A percentile compares a stretch with the other conserved stretches of the same genome.
Conservation (phyloP, 2,113 vertebrate species). For the Hucho hucho region DNA sequence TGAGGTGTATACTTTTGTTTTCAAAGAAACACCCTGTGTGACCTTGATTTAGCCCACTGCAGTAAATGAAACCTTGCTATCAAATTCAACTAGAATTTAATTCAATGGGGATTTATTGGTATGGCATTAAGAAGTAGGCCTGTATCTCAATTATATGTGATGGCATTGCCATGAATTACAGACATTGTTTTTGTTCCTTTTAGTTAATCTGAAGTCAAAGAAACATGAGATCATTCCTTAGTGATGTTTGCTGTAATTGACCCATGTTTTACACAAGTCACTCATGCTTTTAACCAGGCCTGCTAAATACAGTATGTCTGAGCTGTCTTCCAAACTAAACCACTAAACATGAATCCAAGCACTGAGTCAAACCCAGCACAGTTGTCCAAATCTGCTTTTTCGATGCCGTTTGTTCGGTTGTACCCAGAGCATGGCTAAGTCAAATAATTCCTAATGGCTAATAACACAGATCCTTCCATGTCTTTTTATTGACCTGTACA, state of each 20-base stretch:
- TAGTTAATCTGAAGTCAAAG: background rate
- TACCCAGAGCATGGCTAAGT: conserved; percentile 40
- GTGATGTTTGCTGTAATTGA: conserved; percentile 44
- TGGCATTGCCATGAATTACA: background rate
- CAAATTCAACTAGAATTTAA: background rate
- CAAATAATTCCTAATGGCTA: conserved; percentile 51
- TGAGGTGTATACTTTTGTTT: too few species aligned
- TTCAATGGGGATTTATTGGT: background rate
- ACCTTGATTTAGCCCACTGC: too few species aligned
- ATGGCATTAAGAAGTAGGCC: too few species aligned
- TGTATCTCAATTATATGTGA: background rate
- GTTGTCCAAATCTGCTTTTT: conserved; percentile 51
- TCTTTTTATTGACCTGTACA: conserved; percentile 61
- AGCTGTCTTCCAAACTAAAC: conserved; percentile 45
- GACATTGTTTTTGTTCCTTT: too few species aligned
- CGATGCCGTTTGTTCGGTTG: conserved; percentile 11
- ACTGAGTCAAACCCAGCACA: conserved; percentile 35
- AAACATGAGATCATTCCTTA: conserved; percentile 30
- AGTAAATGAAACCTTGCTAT: background rate
- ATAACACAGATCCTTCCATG: conserved; percentile 56
- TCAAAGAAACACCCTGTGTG: too few species aligned
- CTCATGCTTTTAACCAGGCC: conserved; percentile 39
- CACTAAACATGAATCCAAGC: conserved; percentile 45
- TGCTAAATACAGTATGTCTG: conserved; percentile 47
- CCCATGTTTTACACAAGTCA: conserved; percentile 53